These are phyloP conservation scores for Dryobota labecula DNA, from an alignment of 2,888 invertebrate genomes.

Conservation along the genomic window DNA sequence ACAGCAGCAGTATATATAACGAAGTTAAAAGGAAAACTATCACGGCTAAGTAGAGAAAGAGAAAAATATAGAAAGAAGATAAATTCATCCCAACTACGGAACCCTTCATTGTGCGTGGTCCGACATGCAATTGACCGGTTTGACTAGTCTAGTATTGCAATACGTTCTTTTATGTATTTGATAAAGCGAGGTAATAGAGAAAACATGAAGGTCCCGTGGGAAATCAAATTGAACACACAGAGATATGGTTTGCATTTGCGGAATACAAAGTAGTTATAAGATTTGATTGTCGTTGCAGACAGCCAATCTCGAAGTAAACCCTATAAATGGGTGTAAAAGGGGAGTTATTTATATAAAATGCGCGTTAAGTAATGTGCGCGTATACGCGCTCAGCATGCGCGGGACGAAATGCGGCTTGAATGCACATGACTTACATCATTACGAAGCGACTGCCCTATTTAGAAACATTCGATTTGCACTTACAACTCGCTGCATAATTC, in stretches of 20 bases:
- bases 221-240: conserved; percentile 53
- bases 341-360: conserved; percentile 43
- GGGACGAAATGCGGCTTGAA: conserved; percentile 70
- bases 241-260: conserved; percentile 49
- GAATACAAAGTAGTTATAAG: conserved; percentile 39
- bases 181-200: conserved; percentile 51
- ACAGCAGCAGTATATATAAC: no score
- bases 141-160: conserved; percentile 36
- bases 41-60: no score
- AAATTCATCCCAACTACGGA: no score
- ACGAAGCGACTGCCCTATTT: conserved; percentile 61
- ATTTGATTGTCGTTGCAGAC: conserved; percentile 44
- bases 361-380: conserved; percentile 34
- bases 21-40: no score
- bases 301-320: conserved; percentile 19
- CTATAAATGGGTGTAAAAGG: conserved; percentile 21
- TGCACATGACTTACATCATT: conserved; percentile 72
- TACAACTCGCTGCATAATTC: conserved; percentile 58
- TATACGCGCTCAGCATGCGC: conserved; percentile 44
- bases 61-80: no score
- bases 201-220: conserved; percentile 42
- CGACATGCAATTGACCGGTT: no score
- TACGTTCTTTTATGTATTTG: conserved; percentile 52
- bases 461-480: conserved; percentile 63
- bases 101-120: no score